Evolutionary conservation across 2,113 vertebrate genomes (phyloP), one percentile per base, ranked within the genome.

Genomic region (Murina feae): DNA sequence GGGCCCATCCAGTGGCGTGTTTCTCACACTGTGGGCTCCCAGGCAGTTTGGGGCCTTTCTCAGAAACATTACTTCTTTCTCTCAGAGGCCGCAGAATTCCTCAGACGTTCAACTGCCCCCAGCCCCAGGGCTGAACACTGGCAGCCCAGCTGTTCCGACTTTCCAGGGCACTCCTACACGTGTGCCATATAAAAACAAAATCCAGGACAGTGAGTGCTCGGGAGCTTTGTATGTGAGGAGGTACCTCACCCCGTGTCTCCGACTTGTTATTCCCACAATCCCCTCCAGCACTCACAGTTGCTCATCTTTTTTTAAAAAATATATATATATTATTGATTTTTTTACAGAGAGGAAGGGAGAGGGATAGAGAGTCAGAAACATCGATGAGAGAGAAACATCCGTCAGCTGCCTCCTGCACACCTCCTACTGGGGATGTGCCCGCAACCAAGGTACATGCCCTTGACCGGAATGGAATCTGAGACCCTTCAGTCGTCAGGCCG

Each of bases 161-260:
- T 98, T 98, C 96, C 96, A 90, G 94, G 97, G 96, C 96, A 51
- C 97, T 97, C 98, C 98, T 97, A 97, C 92, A 97, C 98, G 96
- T 97, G 97, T 98, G 97, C 96, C 97, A 95, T 96, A 97, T 97
- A 98, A 97, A 98, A 98, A 98, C 98, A 98, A 98, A 97, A 97
- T 96, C 97, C 97, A 11, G 80, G 94, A 90, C 63, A 92, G 93
- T 53, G 63, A 94, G 93, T 0, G 12, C 92, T 92, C 91, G 91
- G 94, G 65, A 97, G 95, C n/a, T 91, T 65, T 1, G 30, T 94
- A 82, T 96, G 83, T 94, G 95, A 94, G 96, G 47, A 55, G 97
- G 97, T 97, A 98, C 97, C 97, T 98, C 97, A 97, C 96, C 95
- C 90, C 25, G 51, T 20, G 82, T 97, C 93, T 81, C 60, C 0